Evolutionary conservation across 2,888 invertebrate genomes (phyloP), one percentile per base, ranked within the genome.

Genomic region (Torymus aiolomorphi): DNA sequence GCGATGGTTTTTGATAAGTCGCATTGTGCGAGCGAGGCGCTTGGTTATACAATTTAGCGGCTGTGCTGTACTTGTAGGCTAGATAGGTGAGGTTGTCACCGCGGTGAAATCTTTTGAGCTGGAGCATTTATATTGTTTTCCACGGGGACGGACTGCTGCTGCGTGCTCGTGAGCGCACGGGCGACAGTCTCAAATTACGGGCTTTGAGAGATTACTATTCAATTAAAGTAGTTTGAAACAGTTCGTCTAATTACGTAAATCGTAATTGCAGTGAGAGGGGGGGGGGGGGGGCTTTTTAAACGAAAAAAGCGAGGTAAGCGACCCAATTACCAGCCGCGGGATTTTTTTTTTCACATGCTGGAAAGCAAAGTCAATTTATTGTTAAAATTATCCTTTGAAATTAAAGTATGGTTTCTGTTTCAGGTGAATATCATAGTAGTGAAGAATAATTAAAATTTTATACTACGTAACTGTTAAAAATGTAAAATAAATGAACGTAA

Each of bases 1-100:
- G 51, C 5, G 79, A 71, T 79, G 74, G 14, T 56, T 63, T 65
- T 65, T 75, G 63, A 75, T 79, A 70, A 70, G 20, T 24, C 52
- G 20, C 16, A 69, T 63, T 56, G 54, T 69, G 8, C n/a, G 24
- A 12, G 52, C 18, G n/a, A 24, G 5, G 42, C n/a, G 1, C 12
- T 16, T 56, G 12, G 31, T 24, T 61, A 54, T 69, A 69, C n/a
- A 51, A 54, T 31, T 42, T 42, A 42, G 8, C 42, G 42, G 42
- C 1, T 8, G 42, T 42, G 42, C 1, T 8, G 8, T 42, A 42
- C 8, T 49, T n/a, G n/a, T 8, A 42, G 42, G 31, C n/a, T 54
- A 18, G 18, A 11, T 20, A 5, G 16, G 57, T 42, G 57, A 16
- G 49, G 51, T 71, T 61, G 71, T 61, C 61, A 20, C 11, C n/a